Evolutionary conservation across 1,140 invertebrate genomes (phyloP).

Genomic region (Zaprionus ornatus): DNA sequence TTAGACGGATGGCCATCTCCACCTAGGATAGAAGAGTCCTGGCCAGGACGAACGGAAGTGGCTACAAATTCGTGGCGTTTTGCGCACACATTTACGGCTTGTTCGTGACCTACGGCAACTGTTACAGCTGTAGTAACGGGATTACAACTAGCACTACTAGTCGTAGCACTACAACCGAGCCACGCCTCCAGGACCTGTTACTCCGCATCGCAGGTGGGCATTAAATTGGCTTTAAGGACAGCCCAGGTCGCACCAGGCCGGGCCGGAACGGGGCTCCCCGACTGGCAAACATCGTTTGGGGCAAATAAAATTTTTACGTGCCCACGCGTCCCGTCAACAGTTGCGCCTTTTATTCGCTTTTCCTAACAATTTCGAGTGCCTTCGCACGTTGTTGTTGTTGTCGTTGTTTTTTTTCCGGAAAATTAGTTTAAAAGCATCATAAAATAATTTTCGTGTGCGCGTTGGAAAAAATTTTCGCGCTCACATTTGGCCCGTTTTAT

Average conservation of each 20-base stretch:
- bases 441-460: slow-evolving; percentile 74
- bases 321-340: slow-evolving; percentile 68
- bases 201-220: slow-evolving; percentile 41
- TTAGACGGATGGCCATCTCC: slow-evolving; percentile 68
- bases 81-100: slow-evolving; percentile 61
- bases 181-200: slow-evolving; percentile 33
- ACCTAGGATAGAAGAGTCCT: slow-evolving; percentile 8
- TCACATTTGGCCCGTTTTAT: slow-evolving; percentile 61
- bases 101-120: slow-evolving; percentile 63
- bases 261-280: slow-evolving; percentile 5
- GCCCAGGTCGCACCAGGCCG: slow-evolving; percentile 12
- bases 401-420: slow-evolving; percentile 66
- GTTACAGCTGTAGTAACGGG: neutral
- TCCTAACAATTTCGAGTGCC: slow-evolving; percentile 36
- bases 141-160: slow-evolving; percentile 11
- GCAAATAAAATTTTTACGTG: slow-evolving; percentile 72
- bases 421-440: slow-evolving; percentile 82
- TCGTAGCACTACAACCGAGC: neutral
- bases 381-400: slow-evolving; percentile 53
- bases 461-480: slow-evolving; percentile 54
- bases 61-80: slow-evolving; percentile 53
- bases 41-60: slow-evolving; percentile 47
- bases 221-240: slow-evolving; percentile 38
- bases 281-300: slow-evolving; percentile 49
- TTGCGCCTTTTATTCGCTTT: slow-evolving; percentile 13